phyloP scores from a whole-genome alignment of 2,113 vertebrate genomes.

The Dromas ardeola region DNA sequence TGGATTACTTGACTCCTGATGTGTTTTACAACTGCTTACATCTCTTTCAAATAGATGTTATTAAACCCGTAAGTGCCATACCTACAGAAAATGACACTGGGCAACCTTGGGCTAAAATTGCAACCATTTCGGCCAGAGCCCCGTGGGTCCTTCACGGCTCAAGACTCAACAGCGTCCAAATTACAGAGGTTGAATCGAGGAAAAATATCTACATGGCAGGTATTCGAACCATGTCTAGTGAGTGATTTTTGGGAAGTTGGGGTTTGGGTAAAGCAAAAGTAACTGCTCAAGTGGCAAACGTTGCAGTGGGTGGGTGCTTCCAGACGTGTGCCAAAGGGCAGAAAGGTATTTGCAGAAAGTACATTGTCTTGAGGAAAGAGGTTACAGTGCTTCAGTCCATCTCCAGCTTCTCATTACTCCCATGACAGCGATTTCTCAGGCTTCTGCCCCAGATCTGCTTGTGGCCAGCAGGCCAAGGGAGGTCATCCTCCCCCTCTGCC shows the following conservation, averaged over 20 bases:
- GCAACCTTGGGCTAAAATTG: slow-evolving; percentile 71
- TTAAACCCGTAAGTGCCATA: slow-evolving; percentile 71
- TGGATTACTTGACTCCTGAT: neutral
- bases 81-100: neutral
- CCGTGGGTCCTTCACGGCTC: slow-evolving; percentile 81
- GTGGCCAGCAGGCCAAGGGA: too few species aligned
- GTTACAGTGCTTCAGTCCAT: neutral
- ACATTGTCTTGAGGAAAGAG: neutral
- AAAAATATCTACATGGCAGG: slow-evolving; percentile 72
- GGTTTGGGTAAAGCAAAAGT: neutral
- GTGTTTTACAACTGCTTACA: neutral
- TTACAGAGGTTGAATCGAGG: slow-evolving; percentile 78
- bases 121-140: slow-evolving; percentile 5
- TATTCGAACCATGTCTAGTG: slow-evolving; percentile 4
- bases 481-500: too few species aligned
- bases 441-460: neutral
- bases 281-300: neutral
- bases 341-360: neutral
- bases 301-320: neutral
- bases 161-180: slow-evolving; percentile 59
- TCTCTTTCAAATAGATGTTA: slow-evolving; percentile 76
- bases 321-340: too few species aligned
- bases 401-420: neutral
- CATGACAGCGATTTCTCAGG: neutral
- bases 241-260: neutral